Evolutionary conservation across 1,140 invertebrate species (phyloP), one percentile per base, ranked within the genome.

Genomic region (Lycorma delicatula): DNA sequence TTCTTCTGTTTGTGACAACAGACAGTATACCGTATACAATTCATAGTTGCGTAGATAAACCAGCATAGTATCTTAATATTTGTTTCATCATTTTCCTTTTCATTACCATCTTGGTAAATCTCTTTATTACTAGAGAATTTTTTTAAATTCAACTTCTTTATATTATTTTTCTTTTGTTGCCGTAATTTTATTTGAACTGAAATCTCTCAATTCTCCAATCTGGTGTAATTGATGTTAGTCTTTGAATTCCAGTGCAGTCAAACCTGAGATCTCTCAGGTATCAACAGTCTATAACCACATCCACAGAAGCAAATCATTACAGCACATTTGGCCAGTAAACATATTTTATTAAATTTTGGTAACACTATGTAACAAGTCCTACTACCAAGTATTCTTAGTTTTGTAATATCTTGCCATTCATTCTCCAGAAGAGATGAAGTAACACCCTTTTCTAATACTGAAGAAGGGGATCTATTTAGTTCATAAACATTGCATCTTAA

Each of bases 401-500:
- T 52, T 23, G 27, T 18, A 26, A 58, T 23, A 41, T 58, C 56
- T 53, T 38, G 49, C 29, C 38, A 36, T 27, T 34, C 34, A 53
- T 58, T 34, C 48, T 28, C 53, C 12, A 52, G n/a, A 7, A 41
- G 13, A 12, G 50, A 27, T 12, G 34, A 31, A 11, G 49, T 58
- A 54, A 54, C n/a, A 22, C 31, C 31, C 20, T 53, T 52, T 44
- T 47, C 20, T 28, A 48, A 18, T 54, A 16, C 25, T 16, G 20
- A 27, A 16, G 54, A 52, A 16, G 54, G 58, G 44, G 38, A 50
- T 50, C 62, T 22, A 38, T 63, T 63, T 3, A 54, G 13, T 12
- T 54, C 9, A 38, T 63, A 60, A 16, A 38, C 34, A 22, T 34
- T 36, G 31, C 48, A 25, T 44, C 9, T 29, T n/a, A 70, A 26